Percentiles rank a stretch among this genome's conserved stretches.
phyloP scores from a whole-genome alignment of 2,888 invertebrate species.

The Zygogramma bicolorata region DNA sequence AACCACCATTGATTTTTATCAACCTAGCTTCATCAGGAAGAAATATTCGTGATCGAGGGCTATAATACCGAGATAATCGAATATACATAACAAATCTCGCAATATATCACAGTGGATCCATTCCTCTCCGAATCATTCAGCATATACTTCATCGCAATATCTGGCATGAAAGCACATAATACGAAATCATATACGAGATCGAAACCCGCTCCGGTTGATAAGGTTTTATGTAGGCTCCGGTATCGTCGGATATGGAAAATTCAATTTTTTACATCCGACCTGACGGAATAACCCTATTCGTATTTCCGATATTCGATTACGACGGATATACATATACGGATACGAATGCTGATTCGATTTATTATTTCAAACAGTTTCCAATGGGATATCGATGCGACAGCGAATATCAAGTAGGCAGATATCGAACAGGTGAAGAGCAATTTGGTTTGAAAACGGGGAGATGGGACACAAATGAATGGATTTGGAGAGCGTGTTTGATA shows the following conservation, averaged over 20 bases:
- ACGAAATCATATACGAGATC: constrained; percentile 10
- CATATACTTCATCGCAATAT: not conserved
- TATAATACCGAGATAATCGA: not conserved
- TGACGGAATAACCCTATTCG: constrained; percentile 11
- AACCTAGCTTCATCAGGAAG: too few relatives aligned
- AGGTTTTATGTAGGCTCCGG: not conserved
- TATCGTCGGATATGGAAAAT: constrained; percentile 1
- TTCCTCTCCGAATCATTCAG: not conserved
- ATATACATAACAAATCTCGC: not conserved
- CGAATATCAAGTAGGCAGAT: not conserved
- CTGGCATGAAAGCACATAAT: constrained; percentile 8
- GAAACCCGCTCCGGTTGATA: constrained; percentile 10
- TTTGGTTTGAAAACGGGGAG: not conserved
- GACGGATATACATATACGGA: not conserved
- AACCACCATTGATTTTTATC: too few relatives aligned
- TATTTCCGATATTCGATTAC: constrained; percentile 2
- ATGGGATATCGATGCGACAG: not conserved
- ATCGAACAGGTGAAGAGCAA: not conserved
- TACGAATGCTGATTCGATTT: not conserved
- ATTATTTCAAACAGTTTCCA: constrained; percentile 1
- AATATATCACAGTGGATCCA: not conserved
- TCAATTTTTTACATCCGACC: constrained; percentile 4
- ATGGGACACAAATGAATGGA: not conserved
- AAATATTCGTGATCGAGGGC: too few relatives aligned
- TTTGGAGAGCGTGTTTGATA: too few relatives aligned